Percentiles rank a stretch among this genome's conserved stretches.
Conservation (phyloP, 2,113 vertebrate species). For the Anarrhichthys ocellatus region DNA sequence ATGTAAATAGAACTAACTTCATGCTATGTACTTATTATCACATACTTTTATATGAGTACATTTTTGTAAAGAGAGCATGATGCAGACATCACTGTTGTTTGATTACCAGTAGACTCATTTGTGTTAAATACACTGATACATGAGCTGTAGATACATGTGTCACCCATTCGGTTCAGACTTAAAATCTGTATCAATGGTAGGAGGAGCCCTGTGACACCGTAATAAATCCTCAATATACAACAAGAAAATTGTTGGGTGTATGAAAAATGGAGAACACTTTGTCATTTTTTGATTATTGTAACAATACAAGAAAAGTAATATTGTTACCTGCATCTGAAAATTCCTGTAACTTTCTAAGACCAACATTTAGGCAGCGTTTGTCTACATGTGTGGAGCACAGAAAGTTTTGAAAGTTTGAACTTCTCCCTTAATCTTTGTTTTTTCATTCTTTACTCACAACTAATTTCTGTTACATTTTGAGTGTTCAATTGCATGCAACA, state of each 20-base stretch:
- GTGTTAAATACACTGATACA: neutral
- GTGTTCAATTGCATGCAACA: neutral
- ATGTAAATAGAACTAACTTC: neutral
- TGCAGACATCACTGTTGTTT: neutral
- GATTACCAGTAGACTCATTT: neutral
- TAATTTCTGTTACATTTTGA: too few relatives aligned
- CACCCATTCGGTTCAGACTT: neutral
- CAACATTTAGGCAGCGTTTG: neutral
- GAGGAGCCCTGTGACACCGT: neutral
- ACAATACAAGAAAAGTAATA: neutral
- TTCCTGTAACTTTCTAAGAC: neutral
- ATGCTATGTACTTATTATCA: neutral
- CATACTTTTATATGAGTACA: neutral
- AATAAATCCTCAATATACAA: neutral
- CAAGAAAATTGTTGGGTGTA: neutral
- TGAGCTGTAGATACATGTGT: neutral
- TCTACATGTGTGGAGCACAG: neutral
- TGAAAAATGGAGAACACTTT: neutral
- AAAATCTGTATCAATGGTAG: neutral
- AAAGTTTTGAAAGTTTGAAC: neutral
- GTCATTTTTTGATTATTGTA: neutral
- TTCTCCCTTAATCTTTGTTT: neutral
- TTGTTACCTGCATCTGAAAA: neutral
- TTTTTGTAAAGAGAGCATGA: neutral
- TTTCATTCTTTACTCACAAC: neutral